Conservation (phyloP, 2,888 invertebrate genomes). For the Gymnosoma rotundatum region DNA sequence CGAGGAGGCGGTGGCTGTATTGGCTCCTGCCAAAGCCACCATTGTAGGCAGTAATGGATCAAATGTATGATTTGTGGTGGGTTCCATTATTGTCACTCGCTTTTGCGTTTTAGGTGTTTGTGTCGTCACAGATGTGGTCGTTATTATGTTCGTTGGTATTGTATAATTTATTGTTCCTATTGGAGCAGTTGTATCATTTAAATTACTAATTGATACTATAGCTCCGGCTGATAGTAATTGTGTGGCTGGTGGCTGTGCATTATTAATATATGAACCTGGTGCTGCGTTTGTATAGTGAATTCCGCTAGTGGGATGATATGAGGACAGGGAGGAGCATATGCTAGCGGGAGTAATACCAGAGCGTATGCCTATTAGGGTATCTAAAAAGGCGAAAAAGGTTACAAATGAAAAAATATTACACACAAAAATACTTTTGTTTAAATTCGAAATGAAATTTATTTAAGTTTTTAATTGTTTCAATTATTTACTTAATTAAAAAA, state of each 20-base stretch:
- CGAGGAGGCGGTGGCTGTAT: slow-evolving; percentile 54
- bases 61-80: slow-evolving; percentile 78
- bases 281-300: slow-evolving; percentile 47
- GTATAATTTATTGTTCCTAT: slow-evolving; percentile 72
- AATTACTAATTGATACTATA: slow-evolving; percentile 65
- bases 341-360: slow-evolving; percentile 71
- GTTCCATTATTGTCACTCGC: slow-evolving; percentile 81
- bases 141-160: slow-evolving; percentile 71
- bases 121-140: slow-evolving; percentile 74
- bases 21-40: slow-evolving; percentile 76
- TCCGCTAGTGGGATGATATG: slow-evolving; percentile 66
- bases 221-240: slow-evolving; percentile 59
- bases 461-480: too few relatives aligned
- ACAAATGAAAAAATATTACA: background rate
- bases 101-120: slow-evolving; percentile 81
- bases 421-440: background rate
- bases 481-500: too few relatives aligned
- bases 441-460: too few relatives aligned
- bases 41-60: slow-evolving; percentile 80
- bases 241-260: slow-evolving; percentile 3
- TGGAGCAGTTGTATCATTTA: slow-evolving; percentile 42
- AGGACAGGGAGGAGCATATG: slow-evolving; percentile 71
- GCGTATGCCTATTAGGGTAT: slow-evolving; percentile 81
- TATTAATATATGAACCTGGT: slow-evolving; percentile 21
- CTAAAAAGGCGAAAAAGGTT: slow-evolving; percentile 72